Percentiles rank a stretch among this genome's conserved stretches.
Evolutionary conservation across 1,140 invertebrate genomes (phyloP).

Genomic region (Papilio polyxenes): DNA sequence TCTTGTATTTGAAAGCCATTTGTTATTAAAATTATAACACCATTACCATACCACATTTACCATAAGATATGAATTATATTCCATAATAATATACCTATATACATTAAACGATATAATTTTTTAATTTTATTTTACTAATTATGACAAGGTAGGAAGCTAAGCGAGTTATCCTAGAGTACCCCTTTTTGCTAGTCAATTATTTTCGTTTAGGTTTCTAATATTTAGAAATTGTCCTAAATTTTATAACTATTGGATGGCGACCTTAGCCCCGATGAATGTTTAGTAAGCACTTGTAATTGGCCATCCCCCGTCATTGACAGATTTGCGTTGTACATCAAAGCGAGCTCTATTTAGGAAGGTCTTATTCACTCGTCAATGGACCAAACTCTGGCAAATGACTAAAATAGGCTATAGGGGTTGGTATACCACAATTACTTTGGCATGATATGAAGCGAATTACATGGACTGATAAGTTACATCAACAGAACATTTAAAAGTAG

Average conservation of each 20-base stretch:
- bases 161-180: too few species aligned
- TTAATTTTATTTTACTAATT: too few species aligned
- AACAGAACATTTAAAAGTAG: not conserved
- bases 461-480: not conserved
- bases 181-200: not conserved
- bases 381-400: not conserved
- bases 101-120: too few species aligned
- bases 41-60: too few species aligned
- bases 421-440: too few species aligned
- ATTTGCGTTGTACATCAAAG: slow-evolving; percentile 17
- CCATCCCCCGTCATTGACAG: slow-evolving; percentile 1
- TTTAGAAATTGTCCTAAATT: not conserved
- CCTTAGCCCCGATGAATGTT: slow-evolving; percentile 8
- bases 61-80: too few species aligned
- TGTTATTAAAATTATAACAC: too few species aligned
- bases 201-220: not conserved
- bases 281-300: slow-evolving; percentile 8
- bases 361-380: slow-evolving; percentile 10
- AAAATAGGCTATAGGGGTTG: not conserved
- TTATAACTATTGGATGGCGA: not conserved
- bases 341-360: not conserved
- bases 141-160: too few species aligned
- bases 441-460: not conserved
- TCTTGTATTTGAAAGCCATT: too few species aligned
- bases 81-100: too few species aligned